Conservation (phyloP, 2,113 vertebrate genomes). For the Tapirus terrestris region DNA sequence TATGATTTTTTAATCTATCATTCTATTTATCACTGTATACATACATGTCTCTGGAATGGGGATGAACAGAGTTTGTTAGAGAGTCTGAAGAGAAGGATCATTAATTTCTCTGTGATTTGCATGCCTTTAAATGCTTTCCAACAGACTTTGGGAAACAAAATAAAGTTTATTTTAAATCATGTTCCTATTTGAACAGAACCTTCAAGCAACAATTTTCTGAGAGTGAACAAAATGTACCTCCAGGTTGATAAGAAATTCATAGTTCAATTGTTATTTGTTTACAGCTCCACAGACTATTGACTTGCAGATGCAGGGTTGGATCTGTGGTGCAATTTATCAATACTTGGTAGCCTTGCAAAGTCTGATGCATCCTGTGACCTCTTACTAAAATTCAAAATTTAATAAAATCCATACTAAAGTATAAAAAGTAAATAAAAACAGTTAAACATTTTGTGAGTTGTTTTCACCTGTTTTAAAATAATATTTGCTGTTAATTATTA, state of each 20-base stretch:
- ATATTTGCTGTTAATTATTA: not conserved
- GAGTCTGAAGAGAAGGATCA: not conserved
- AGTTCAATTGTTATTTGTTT: not conserved
- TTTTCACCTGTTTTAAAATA: not conserved
- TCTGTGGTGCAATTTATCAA: not conserved
- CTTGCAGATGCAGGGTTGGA: not conserved
- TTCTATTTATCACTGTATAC: no score
- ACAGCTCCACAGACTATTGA: not conserved
- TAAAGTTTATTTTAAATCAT: not conserved
- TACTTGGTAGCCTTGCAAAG: not conserved
- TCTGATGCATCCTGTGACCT: accelerated
- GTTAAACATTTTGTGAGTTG: not conserved
- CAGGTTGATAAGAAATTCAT: not conserved
- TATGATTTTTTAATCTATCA: no score
- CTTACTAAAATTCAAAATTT: not conserved
- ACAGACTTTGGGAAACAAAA: not conserved
- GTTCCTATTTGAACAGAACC: not conserved
- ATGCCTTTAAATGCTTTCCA: not conserved
- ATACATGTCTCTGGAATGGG: no score
- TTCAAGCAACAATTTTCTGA: not conserved
- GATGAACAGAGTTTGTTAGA: no score
- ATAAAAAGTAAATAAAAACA: not conserved
- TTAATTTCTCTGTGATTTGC: not conserved
- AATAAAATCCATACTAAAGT: not conserved
- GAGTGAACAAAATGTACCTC: not conserved